Conservation (phyloP, 2,888 invertebrate genomes). For the Epistrophe eligans region DNA sequence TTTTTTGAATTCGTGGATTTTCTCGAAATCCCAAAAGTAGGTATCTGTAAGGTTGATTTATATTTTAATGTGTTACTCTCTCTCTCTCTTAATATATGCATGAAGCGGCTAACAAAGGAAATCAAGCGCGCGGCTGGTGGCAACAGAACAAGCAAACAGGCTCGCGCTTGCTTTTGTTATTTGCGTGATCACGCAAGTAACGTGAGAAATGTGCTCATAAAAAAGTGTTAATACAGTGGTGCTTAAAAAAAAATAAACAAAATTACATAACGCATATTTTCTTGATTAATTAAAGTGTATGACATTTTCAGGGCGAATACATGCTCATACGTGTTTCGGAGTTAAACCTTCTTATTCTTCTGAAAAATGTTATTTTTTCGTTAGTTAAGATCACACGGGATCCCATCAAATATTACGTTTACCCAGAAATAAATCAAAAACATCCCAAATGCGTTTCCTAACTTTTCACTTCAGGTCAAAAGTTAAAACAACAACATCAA, state of each 20-base stretch:
- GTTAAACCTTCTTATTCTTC: too few relatives aligned
- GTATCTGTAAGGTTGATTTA: constrained; percentile 73
- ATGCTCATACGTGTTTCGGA: too few relatives aligned
- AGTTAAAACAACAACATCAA: too few relatives aligned
- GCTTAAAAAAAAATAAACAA: constrained; percentile 11
- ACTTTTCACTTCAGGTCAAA: too few relatives aligned
- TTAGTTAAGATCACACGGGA: too few relatives aligned
- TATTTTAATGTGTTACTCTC: constrained; percentile 63
- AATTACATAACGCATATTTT: too few relatives aligned
- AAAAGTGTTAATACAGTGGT: constrained; percentile 58
- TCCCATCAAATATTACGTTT: too few relatives aligned
- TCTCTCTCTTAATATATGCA: constrained; percentile 19
- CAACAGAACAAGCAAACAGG: constrained; percentile 52
- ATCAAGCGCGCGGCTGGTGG: constrained; percentile 65
- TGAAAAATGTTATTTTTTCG: too few relatives aligned
- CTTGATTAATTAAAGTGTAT: too few relatives aligned
- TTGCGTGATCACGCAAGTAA: constrained; percentile 70
- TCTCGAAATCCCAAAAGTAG: constrained; percentile 51
- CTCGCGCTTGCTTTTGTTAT: constrained; percentile 57
- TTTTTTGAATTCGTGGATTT: constrained; percentile 49
- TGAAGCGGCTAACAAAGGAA: constrained; percentile 67
- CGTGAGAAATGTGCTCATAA: constrained; percentile 65
- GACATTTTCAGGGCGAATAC: too few relatives aligned
- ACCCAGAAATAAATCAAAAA: too few relatives aligned
- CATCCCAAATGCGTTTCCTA: too few relatives aligned